Percentiles rank a stretch among this genome's conserved stretches.
phyloP scores from a whole-genome alignment of 2,113 vertebrate genomes.

The western clawed frog (Xenopus tropicalis) region UCB_Xtro_10.0 CM004451.2:6731001-6731500 shows the following conservation, averaged over 20 bases:
- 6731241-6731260: conserved; percentile 51
- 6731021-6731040: no score
- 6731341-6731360: conserved; percentile 71
- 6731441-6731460: neutral
- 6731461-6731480: conserved; percentile 37
- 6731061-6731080: no score
- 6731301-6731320: conserved; percentile 66
- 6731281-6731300: conserved; percentile 64
- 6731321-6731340: conserved; percentile 62
- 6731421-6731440: conserved; percentile 50
- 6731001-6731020: no score
- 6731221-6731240: conserved; percentile 48
- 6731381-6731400: conserved; percentile 65
- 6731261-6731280: conserved; percentile 17
- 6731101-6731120: no score
- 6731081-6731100: no score
- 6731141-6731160: no score
- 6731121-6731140: no score
- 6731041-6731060: no score
- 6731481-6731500: conserved; percentile 46
- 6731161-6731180: conserved; percentile 57
- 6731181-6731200: conserved; percentile 69
- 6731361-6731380: conserved; percentile 71
- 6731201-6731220: conserved; percentile 39
- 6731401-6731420: conserved; percentile 60